Conservation (phyloP, 2,888 invertebrate genomes). For the Agelastica alni region DNA sequence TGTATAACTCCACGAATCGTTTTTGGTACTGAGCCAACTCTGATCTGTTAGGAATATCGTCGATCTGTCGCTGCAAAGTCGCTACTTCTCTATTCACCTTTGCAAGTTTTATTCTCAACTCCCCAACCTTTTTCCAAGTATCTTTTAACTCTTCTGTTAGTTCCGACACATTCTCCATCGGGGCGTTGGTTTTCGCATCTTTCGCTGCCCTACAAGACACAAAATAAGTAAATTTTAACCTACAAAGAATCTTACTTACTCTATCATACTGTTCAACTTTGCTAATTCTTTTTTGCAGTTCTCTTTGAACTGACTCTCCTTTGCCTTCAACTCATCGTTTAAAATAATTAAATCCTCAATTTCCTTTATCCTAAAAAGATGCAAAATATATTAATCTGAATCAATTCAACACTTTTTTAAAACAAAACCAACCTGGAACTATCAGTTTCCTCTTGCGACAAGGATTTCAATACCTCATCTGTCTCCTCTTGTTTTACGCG, state of each 20-base stretch:
- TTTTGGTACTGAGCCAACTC: constrained; percentile 95
- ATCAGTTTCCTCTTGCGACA: constrained; percentile 56
- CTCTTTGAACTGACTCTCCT: constrained; percentile 75
- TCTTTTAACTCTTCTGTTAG: constrained; percentile 60
- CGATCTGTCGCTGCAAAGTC: constrained; percentile 81
- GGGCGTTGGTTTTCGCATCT: constrained; percentile 52
- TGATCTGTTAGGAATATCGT: constrained; percentile 90
- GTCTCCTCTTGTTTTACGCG: constrained; percentile 50
- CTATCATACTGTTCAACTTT: constrained; percentile 49
- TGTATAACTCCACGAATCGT: constrained; percentile 93
- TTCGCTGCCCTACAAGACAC: constrained; percentile 58
- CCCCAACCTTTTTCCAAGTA: constrained; percentile 66
- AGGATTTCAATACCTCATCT: constrained; percentile 56
- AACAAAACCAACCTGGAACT: constrained; percentile 59
- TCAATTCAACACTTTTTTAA: too few species aligned
- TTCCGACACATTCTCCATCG: constrained; percentile 57
- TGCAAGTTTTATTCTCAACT: constrained; percentile 72
- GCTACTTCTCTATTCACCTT: constrained; percentile 80
- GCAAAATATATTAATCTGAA: too few species aligned
- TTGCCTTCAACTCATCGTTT: constrained; percentile 72
- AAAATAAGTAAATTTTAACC: background rate
- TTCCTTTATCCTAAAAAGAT: constrained; percentile 50
- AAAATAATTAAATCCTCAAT: constrained; percentile 67
- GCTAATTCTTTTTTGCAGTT: constrained; percentile 70
- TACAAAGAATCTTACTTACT: constrained; percentile 42